Evolutionary conservation across 2,888 invertebrate genomes (phyloP).

Genomic region (Resseliella maxima): DNA sequence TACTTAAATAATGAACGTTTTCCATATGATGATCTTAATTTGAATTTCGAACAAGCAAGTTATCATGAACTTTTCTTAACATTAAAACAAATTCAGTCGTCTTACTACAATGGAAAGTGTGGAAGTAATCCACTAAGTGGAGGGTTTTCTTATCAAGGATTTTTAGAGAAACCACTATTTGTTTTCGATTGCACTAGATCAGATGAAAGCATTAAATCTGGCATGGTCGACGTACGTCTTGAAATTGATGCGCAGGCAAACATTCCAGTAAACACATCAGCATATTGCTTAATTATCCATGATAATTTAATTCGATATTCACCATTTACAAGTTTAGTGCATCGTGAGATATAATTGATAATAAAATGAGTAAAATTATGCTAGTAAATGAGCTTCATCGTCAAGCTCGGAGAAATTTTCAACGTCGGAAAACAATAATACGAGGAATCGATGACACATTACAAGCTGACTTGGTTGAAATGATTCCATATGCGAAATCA

Average conservation of each 20-base stretch:
- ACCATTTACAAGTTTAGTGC: neutral
- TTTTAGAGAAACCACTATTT: neutral
- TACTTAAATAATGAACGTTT: conserved; percentile 35
- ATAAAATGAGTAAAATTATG: conserved; percentile 56
- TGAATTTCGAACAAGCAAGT: neutral
- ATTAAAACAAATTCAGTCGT: neutral
- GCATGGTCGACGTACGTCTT: neutral
- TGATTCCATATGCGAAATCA: conserved; percentile 62
- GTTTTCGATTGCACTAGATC: conserved; percentile 9
- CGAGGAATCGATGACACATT: conserved; percentile 65
- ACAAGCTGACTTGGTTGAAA: conserved; percentile 67
- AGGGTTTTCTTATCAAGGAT: neutral
- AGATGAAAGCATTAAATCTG: neutral
- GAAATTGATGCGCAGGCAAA: neutral
- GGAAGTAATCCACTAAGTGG: neutral
- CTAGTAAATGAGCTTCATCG: conserved; percentile 64
- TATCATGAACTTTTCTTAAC: neutral
- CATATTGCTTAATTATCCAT: conserved; percentile 1
- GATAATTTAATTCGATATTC: conserved; percentile 18
- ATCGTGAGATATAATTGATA: neutral
- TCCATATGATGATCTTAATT: conserved; percentile 26
- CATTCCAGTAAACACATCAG: neutral
- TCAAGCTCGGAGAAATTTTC: conserved; percentile 64
- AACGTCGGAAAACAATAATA: conserved; percentile 62
- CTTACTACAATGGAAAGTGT: neutral